phyloP scores from a whole-genome alignment of 1,140 invertebrate species.

The Dendrolimus punctatus region DNA sequence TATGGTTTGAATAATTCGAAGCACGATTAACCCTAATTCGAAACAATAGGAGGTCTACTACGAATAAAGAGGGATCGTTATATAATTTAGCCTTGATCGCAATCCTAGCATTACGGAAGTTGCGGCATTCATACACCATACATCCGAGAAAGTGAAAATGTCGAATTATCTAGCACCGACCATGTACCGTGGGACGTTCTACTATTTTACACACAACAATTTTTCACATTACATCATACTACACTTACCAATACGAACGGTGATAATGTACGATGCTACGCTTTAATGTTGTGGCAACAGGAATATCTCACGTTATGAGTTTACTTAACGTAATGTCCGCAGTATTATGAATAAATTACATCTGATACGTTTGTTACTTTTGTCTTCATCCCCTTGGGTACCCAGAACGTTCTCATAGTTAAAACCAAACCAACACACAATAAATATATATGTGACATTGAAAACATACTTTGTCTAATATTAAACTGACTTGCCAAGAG shows the following conservation, averaged over 20 bases:
- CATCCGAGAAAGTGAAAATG: constrained; percentile 52
- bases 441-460: too few relatives aligned
- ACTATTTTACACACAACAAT: constrained; percentile 33
- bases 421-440: too few relatives aligned
- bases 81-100: constrained; percentile 6
- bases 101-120: constrained; percentile 17
- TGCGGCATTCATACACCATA: not conserved
- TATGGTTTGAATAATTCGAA: constrained; percentile 12
- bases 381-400: too few relatives aligned
- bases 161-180: constrained; percentile 38
- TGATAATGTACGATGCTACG: too few relatives aligned
- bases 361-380: too few relatives aligned
- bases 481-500: too few relatives aligned
- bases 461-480: too few relatives aligned
- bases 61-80: constrained; percentile 9
- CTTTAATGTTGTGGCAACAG: too few relatives aligned
- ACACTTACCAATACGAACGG: constrained; percentile 7
- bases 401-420: too few relatives aligned
- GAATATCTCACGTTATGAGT: not conserved
- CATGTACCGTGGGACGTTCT: constrained; percentile 48
- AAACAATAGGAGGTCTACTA: constrained; percentile 16
- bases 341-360: too few relatives aligned
- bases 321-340: too few relatives aligned
- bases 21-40: constrained; percentile 10
- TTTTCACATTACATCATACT: constrained; percentile 34